Conservation (phyloP, 2,113 vertebrate genomes). For the Saccopteryx leptura region DNA sequence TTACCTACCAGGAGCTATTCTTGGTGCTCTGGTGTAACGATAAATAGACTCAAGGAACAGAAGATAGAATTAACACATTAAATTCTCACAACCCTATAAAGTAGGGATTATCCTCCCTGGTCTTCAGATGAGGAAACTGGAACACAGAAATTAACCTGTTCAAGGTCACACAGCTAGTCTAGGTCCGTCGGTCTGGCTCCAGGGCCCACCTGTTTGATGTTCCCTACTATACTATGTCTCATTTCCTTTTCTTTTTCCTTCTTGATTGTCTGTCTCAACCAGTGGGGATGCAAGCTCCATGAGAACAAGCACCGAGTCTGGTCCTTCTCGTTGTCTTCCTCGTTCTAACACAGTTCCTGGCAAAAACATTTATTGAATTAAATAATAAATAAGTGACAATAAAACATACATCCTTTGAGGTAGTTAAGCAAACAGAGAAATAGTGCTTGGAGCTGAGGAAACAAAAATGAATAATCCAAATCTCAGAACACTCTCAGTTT, state of each 20-base stretch:
- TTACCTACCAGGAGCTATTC: not conserved
- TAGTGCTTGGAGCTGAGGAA: not conserved
- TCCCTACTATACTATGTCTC: not conserved
- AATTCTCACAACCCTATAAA: not conserved
- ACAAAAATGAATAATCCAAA: slow-evolving; percentile 37
- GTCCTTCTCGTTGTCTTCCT: not conserved
- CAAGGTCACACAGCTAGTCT: not conserved
- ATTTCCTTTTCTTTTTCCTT: not conserved
- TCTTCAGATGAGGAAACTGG: not conserved
- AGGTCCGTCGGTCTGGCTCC: not conserved
- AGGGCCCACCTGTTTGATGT: not conserved
- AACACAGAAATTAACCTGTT: not conserved
- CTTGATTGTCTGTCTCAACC: not conserved
- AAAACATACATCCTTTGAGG: slow-evolving; percentile 10
- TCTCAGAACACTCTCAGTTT: not conserved
- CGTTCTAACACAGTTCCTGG: not conserved
- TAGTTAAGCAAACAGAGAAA: slow-evolving; percentile 11
- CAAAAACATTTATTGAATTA: slow-evolving; percentile 25
- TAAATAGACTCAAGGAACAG: not conserved
- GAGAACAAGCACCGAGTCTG: not conserved
- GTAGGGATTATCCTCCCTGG: not conserved
- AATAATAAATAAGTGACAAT: slow-evolving; percentile 36
- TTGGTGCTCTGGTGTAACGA: not conserved
- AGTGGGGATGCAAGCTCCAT: too few relatives aligned
- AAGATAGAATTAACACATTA: slow-evolving; percentile 25